Conservation (phyloP, 2,888 invertebrate genomes). For the Buathra laborator region DNA sequence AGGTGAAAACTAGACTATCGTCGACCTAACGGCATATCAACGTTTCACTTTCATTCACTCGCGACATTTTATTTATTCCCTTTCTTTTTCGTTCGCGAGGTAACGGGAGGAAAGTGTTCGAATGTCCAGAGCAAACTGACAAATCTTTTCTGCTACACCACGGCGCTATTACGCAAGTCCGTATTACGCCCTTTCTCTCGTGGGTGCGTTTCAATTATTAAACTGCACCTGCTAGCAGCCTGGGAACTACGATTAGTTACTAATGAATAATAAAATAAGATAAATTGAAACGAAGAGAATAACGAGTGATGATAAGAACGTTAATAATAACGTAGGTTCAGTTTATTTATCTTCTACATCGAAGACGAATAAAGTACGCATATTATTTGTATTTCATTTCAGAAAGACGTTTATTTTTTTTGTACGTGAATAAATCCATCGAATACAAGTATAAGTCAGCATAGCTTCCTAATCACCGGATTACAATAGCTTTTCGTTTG, state of each 20-base stretch:
- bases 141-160: constrained; percentile 50
- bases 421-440: constrained; percentile 21
- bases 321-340: too few species aligned
- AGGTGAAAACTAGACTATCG: constrained; percentile 72
- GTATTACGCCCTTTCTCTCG: constrained; percentile 18
- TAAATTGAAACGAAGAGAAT: too few species aligned
- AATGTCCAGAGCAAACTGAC: background rate
- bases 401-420: constrained; percentile 36
- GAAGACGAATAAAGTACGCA: background rate
- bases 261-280: too few species aligned
- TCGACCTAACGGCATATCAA: constrained; percentile 68
- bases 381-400: background rate
- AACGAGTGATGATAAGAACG: too few species aligned
- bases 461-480: constrained; percentile 16
- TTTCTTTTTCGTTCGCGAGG: constrained; percentile 31
- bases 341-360: background rate
- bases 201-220: background rate
- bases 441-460: background rate
- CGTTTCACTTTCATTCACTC: constrained; percentile 80
- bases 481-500: constrained; percentile 4
- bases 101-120: constrained; percentile 5
- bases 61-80: constrained; percentile 72
- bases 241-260: too few species aligned
- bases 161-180: constrained; percentile 57
- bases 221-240: too few species aligned